These are phyloP conservation scores for Atlantisia rogersi DNA, from an alignment of 2,113 vertebrate genomes.

Conservation along the genomic window DNA sequence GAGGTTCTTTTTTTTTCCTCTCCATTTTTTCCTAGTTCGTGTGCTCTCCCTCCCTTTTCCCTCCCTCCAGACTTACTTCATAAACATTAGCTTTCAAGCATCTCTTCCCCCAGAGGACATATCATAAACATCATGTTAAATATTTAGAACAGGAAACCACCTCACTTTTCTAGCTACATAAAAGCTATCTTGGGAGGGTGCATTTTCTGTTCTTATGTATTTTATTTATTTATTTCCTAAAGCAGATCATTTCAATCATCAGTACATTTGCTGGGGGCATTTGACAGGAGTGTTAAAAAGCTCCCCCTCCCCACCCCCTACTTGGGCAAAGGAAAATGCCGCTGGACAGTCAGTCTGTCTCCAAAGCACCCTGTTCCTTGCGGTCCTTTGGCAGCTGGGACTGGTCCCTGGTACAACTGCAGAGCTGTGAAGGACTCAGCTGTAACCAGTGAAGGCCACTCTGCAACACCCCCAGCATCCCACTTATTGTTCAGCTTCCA, in stretches of 20 bases:
- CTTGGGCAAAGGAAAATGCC: not conserved
- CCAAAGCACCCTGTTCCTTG: not conserved
- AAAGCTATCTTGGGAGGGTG: slow-evolving; percentile 55
- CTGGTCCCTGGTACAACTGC: not conserved
- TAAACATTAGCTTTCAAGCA: slow-evolving; percentile 72
- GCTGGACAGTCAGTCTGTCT: not conserved
- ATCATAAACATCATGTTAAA: slow-evolving; percentile 65
- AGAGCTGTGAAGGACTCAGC: not conserved
- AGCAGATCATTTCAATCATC: not conserved
- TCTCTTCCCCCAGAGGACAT: slow-evolving; percentile 57
- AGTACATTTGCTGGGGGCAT: slow-evolving; percentile 2
- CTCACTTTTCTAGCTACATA: slow-evolving; percentile 55
- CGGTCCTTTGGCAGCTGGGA: not conserved
- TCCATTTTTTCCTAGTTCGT: not conserved
- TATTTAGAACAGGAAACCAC: slow-evolving; percentile 74
- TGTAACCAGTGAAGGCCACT: not conserved
- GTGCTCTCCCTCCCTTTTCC: slow-evolving; percentile 33
- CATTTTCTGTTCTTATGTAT: not conserved
- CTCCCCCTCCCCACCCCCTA: not conserved
- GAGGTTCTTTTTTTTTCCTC: not conserved
- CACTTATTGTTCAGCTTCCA: not conserved
- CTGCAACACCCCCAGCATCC: not conserved
- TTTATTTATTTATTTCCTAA: slow-evolving; percentile 54
- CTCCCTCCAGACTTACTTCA: slow-evolving; percentile 70
- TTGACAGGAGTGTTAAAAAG: slow-evolving; percentile 37